Percentiles rank a stretch among this genome's conserved stretches.
Conservation (phyloP, 2,797 vertebrate species). For the Adrianichthys oophorus region DNA sequence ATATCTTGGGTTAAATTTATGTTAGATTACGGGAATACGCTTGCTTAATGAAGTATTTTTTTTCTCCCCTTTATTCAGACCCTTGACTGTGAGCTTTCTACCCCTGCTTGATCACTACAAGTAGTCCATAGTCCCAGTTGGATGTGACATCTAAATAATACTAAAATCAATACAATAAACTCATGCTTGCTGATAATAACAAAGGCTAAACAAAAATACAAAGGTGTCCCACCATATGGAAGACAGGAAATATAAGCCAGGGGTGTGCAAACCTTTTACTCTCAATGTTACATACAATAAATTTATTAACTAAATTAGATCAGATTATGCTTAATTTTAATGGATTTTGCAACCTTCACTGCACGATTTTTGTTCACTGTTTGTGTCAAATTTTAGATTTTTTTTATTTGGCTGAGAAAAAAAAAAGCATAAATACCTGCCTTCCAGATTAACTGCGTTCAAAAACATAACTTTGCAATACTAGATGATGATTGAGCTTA, state of each 20-base stretch:
- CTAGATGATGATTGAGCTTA: too few relatives aligned
- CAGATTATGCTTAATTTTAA: too few relatives aligned
- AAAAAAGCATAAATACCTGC: too few relatives aligned
- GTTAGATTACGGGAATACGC: slow-evolving; percentile 55
- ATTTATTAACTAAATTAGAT: too few relatives aligned
- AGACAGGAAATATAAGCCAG: not conserved
- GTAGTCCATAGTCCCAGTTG: not conserved
- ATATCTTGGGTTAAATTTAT: slow-evolving; percentile 65
- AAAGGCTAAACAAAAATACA: slow-evolving; percentile 3
- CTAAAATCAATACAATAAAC: not conserved
- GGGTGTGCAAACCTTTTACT: too few relatives aligned
- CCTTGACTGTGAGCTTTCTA: not conserved
- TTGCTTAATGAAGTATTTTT: slow-evolving; percentile 47
- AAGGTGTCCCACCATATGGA: slow-evolving; percentile 6
- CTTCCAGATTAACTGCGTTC: too few relatives aligned
- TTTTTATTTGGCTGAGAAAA: too few relatives aligned
- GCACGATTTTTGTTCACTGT: too few relatives aligned
- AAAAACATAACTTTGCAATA: too few relatives aligned
- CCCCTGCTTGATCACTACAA: slow-evolving; percentile 11
- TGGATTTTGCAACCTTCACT: too few relatives aligned
- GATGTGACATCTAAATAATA: not conserved
- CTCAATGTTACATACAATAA: too few relatives aligned
- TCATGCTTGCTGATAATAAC: not conserved
- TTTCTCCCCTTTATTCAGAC: slow-evolving; percentile 23
- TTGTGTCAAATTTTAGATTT: too few relatives aligned